phyloP scores from a whole-genome alignment of 2,888 invertebrate genomes.

The Eustalomyia histrio region DNA sequence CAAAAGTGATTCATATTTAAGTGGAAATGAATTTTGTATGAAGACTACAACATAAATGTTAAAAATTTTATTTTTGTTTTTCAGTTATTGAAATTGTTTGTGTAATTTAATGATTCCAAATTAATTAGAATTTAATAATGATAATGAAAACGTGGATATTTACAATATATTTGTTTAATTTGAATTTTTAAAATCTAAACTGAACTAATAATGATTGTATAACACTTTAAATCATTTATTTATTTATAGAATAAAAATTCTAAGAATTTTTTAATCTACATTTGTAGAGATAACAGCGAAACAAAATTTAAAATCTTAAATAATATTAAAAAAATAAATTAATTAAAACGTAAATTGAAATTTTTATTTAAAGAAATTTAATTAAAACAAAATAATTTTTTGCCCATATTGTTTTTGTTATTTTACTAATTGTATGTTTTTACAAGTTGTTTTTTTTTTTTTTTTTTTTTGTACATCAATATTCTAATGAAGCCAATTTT shows the following conservation, averaged over 20 bases:
- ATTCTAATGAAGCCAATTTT: constrained; percentile 37
- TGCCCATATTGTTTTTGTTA: constrained; percentile 47
- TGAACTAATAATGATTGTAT: not conserved
- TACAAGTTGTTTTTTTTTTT: constrained; percentile 34
- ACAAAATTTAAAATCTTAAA: not conserved
- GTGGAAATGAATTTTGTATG: constrained; percentile 3
- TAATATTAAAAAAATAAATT: too few species aligned
- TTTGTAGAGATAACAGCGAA: not conserved
- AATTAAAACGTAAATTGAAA: constrained; percentile 14
- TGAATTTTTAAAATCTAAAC: not conserved
- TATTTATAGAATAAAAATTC: not conserved
- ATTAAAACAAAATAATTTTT: constrained; percentile 60
- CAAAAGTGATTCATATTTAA: constrained; percentile 32
- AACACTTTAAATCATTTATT: not conserved
- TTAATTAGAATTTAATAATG: constrained; percentile 5
- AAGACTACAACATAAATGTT: not conserved
- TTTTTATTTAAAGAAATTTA: constrained; percentile 3
- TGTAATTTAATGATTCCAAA: not conserved
- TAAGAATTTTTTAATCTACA: not conserved
- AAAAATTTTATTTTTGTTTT: not conserved
- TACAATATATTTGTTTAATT: not conserved
- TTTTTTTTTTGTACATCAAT: constrained; percentile 15
- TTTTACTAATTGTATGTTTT: constrained; percentile 28
- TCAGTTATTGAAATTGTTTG: not conserved
- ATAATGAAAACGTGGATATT: constrained; percentile 10